Evolutionary conservation across 1,140 invertebrate species (phyloP), one percentile per base, ranked within the genome.

Genomic region (Choristoneura fumiferana): DNA sequence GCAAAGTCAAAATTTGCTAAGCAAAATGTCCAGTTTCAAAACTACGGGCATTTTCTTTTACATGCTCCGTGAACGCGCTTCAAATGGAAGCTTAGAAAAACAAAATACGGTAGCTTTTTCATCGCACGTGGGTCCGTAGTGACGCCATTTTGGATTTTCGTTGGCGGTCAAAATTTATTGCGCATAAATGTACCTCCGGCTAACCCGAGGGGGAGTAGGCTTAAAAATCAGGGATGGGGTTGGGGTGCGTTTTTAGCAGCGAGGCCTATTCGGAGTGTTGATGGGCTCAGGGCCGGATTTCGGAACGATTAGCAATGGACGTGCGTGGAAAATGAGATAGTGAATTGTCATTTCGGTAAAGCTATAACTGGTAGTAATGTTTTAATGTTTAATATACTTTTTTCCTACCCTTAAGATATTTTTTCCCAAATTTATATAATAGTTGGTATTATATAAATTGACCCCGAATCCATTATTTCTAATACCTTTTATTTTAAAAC

Each of bases 151-250:
- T 78, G 74, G 69, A 74, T 73, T 49, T 72, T 68, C 69, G 71
- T 67, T 69, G 78, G 81, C 78, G 82, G 84, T 85, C 84, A 86
- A 89, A 89, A 89, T 89, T 89, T 88, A 88, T 88, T 87, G 85
- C 78, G 84, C 85, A 87, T 88, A 88, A 88, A 87, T 88, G 85
- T 87, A 85, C 78, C 84, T 83, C 84, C 76, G 79, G 85, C 84
- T 88, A 88, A 88, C 85, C 82, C 82, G 83, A 84, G 74, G 58
- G 67, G 79, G 76, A 73, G 84, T 84, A 86, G 84, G 82, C 82
- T 87, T 86, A 87, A 87, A 89, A 89, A 87, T 86, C 71, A 77
- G 76, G 76, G 82, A 73, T 68, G 78, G 85, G 76, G 85, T 71
- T 29, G 81, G 85, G 82, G 84, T 76, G 66, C 75, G 82, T 88